Conservation (phyloP, 2,113 vertebrate species). For the Poeciliopsis retropinna region DNA sequence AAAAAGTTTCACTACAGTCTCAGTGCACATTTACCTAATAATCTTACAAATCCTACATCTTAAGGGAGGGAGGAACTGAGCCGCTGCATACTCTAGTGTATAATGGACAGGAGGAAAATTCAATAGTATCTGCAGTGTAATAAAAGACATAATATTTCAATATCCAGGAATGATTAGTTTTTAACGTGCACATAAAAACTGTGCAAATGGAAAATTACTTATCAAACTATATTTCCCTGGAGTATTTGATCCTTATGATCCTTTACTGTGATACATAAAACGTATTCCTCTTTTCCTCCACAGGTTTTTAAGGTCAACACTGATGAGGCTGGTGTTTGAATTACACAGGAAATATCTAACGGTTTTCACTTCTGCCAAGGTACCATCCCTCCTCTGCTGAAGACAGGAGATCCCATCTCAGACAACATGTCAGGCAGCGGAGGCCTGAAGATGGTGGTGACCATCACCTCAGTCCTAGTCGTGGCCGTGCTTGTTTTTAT, state of each 20-base stretch:
- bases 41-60: not conserved
- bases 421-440: slow-evolving; percentile 92
- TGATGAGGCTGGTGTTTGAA: too few species aligned
- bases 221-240: not conserved
- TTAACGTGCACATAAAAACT: slow-evolving; percentile 3
- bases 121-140: not conserved
- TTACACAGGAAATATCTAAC: not conserved
- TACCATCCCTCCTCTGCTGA: slow-evolving; percentile 95
- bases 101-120: not conserved
- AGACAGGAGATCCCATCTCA: slow-evolving; percentile 90
- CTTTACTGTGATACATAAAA: slow-evolving; percentile 1
- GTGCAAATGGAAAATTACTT: slow-evolving; percentile 8
- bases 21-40: not conserved
- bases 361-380: slow-evolving; percentile 75
- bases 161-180: not conserved
- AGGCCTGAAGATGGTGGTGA: slow-evolving; percentile 98
- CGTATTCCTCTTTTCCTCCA: not conserved
- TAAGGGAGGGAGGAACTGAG: not conserved
- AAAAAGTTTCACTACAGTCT: too few species aligned
- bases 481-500: slow-evolving; percentile 91
- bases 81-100: not conserved
- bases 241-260: not conserved
- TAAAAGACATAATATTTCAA: not conserved
- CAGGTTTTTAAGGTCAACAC: not conserved
- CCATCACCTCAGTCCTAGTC: slow-evolving; percentile 93